These are phyloP conservation scores for Halyomorpha halys DNA, from an alignment of 1,140 invertebrate species.

Conservation along the genomic window DNA sequence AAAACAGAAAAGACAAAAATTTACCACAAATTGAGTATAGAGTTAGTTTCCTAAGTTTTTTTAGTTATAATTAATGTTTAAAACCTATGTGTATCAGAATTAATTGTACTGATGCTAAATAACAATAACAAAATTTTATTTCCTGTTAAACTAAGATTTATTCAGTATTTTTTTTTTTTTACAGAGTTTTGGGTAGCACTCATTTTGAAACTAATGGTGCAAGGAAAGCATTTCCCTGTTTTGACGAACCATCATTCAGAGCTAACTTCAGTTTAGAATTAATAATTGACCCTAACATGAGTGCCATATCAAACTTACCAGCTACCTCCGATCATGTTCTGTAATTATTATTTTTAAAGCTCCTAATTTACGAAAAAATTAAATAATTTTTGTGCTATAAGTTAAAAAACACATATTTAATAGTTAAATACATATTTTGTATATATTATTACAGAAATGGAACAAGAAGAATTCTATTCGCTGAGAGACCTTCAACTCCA, in stretches of 20 bases:
- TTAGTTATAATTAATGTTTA: no score
- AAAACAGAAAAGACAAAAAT: no score
- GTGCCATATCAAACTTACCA: slow-evolving; percentile 30
- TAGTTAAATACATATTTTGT: background rate
- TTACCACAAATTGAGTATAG: no score
- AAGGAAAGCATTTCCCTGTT: slow-evolving; percentile 82
- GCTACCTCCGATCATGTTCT: background rate
- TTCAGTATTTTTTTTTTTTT: slow-evolving; percentile 8
- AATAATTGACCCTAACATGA: slow-evolving; percentile 19
- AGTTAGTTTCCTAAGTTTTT: no score
- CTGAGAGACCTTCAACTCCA: background rate
- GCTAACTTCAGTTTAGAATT: slow-evolving; percentile 39
- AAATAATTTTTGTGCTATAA: no score
- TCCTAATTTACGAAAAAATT: no score
- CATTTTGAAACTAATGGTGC: slow-evolving; percentile 81
- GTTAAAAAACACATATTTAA: no score
- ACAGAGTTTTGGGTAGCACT: slow-evolving; percentile 65
- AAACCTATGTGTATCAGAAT: background rate
- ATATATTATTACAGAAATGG: background rate
- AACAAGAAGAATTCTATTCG: background rate
- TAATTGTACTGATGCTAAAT: background rate
- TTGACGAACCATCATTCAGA: slow-evolving; percentile 75
- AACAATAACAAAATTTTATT: no score
- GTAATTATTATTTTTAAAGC: background rate
- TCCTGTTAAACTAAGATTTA: no score